A percentile compares a stretch with the other conserved stretches of the same genome.
Conservation (phyloP, 2,797 vertebrate species). For the Leuciscus waleckii region DNA sequence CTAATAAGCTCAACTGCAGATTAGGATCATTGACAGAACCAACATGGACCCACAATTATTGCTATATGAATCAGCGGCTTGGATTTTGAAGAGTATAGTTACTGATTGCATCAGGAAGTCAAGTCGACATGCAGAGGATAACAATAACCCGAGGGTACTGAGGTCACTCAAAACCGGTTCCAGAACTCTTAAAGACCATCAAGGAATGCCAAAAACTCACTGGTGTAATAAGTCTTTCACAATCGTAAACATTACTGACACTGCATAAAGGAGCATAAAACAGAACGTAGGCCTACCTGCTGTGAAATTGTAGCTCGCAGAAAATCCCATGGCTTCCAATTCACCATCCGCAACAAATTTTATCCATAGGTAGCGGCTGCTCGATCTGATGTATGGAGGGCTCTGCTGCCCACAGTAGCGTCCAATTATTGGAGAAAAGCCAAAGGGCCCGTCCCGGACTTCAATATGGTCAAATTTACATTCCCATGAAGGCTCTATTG, state of each 20-base stretch:
- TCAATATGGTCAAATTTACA: conserved; percentile 99
- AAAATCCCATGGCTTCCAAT: conserved; percentile 97
- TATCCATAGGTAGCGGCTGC: conserved; percentile 98
- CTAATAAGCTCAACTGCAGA: conserved; percentile 8
- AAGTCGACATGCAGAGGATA: conserved; percentile 16
- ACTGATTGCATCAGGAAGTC: conserved; percentile 53
- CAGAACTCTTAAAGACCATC: conserved; percentile 15
- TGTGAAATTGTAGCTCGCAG: conserved; percentile 97
- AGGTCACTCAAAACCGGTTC: conserved; percentile 11
- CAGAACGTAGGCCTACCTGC: conserved; percentile 80
- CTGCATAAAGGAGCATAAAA: conserved; percentile 45
- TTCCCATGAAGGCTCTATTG: conserved; percentile 98
- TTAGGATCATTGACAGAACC: conserved; percentile 20
- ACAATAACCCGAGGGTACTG: conserved; percentile 21
- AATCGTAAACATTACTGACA: conserved; percentile 41
- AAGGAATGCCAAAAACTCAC: conserved; percentile 1
- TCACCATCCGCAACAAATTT: conserved; percentile 99
- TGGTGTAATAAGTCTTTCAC: conserved; percentile 41
- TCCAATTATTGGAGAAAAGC: conserved; percentile 97
- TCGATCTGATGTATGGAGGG: conserved; percentile 96
- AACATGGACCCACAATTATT: not conserved
- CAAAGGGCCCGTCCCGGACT: conserved; percentile 97
- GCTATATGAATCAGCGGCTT: conserved; percentile 19
- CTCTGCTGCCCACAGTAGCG: conserved; percentile 97
- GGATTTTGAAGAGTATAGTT: conserved; percentile 28